Conservation (phyloP, 2,888 invertebrate genomes). For the Chaitophorus viminalis region DNA sequence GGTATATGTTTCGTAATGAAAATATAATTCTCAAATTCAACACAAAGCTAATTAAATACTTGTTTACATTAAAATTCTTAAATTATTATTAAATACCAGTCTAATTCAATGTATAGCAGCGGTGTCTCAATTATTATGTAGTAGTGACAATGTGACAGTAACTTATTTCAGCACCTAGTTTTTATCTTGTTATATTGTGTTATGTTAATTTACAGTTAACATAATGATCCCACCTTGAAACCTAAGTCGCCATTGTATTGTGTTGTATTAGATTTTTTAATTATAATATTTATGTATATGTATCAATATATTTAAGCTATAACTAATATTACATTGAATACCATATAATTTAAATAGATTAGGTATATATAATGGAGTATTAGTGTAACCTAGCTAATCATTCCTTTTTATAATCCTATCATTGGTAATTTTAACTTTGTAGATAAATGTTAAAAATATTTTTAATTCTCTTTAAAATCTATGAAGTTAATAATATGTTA, state of each 20-base stretch:
- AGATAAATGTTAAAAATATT: too few relatives aligned
- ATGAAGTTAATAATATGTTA: too few relatives aligned
- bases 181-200: not conserved
- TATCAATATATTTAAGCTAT: too few relatives aligned
- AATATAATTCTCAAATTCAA: not conserved
- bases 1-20: not conserved
- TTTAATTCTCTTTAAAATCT: too few relatives aligned
- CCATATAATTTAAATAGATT: too few relatives aligned
- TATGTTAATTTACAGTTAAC: not conserved
- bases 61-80: not conserved
- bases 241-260: not conserved
- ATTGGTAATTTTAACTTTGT: too few relatives aligned
- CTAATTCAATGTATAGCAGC: not conserved
- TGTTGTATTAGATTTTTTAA: not conserved
- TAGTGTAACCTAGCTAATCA: too few relatives aligned
- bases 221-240: not conserved
- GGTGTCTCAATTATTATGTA: not conserved
- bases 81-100: not conserved
- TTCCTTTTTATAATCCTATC: too few relatives aligned
- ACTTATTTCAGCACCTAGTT: too few relatives aligned
- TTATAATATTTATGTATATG: too few relatives aligned
- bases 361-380: too few relatives aligned
- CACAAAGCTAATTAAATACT: not conserved
- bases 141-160: not conserved
- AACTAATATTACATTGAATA: too few relatives aligned